Conservation (phyloP, 2,888 invertebrate species). For the Phragmatobia fuliginosa region DNA sequence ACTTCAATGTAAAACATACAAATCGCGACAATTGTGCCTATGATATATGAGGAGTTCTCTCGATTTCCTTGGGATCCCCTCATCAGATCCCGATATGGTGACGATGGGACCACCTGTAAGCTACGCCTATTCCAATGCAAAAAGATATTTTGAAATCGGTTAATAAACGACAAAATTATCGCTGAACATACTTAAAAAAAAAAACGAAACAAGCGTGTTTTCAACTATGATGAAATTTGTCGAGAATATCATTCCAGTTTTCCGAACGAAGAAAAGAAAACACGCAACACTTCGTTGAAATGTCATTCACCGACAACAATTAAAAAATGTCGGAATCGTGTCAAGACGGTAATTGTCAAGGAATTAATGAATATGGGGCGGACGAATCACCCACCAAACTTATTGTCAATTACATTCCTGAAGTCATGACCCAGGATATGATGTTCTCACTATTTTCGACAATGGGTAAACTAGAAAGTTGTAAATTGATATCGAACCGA, state of each 20-base stretch:
- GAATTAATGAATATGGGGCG: slow-evolving; percentile 85
- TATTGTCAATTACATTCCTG: slow-evolving; percentile 87
- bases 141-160: no score
- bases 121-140: no score
- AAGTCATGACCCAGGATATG: slow-evolving; percentile 87
- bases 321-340: slow-evolving; percentile 88
- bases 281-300: slow-evolving; percentile 75
- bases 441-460: slow-evolving; percentile 86
- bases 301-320: slow-evolving; percentile 87
- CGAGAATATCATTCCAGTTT: slow-evolving; percentile 45
- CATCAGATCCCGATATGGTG: no score
- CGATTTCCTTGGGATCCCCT: no score
- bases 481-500: slow-evolving; percentile 86
- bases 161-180: no score
- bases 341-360: slow-evolving; percentile 87
- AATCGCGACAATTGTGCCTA: no score
- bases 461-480: slow-evolving; percentile 87
- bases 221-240: neutral
- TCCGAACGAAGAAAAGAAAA: slow-evolving; percentile 65
- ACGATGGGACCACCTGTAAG: no score
- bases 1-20: no score
- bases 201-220: no score
- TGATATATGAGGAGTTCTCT: no score
- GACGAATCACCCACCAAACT: slow-evolving; percentile 87
- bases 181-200: no score